phyloP scores from a whole-genome alignment of 2,113 vertebrate genomes.

The Chionodraco myersi region DNA sequence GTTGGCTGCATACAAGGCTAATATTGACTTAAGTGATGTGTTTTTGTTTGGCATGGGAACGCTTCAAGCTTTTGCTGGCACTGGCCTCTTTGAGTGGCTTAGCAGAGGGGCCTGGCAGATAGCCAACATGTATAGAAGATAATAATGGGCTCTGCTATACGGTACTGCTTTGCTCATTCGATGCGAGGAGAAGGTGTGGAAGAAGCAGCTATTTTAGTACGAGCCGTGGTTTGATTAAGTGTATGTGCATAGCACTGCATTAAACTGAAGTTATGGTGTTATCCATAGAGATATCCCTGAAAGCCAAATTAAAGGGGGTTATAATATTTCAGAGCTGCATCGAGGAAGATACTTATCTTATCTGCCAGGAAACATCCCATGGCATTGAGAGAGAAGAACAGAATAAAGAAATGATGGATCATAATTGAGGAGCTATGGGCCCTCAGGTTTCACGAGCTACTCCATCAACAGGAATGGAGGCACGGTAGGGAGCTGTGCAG shows the following conservation, averaged over 20 bases:
- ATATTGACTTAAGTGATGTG: slow-evolving; percentile 76
- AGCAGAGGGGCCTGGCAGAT: slow-evolving; percentile 61
- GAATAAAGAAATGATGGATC: slow-evolving; percentile 39
- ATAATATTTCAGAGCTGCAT: slow-evolving; percentile 1
- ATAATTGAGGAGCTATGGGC: slow-evolving; percentile 33
- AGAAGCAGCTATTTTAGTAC: slow-evolving; percentile 1
- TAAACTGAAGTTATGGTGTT: slow-evolving; percentile 11
- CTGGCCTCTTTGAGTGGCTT: slow-evolving; percentile 65
- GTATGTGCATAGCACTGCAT: neutral
- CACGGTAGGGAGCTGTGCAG: slow-evolving; percentile 16
- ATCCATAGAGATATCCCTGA: slow-evolving; percentile 6
- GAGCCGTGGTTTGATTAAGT: slow-evolving; percentile 7
- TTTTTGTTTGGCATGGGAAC: slow-evolving; percentile 73
- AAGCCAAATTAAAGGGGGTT: slow-evolving; percentile 42
- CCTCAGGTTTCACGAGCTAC: slow-evolving; percentile 31
- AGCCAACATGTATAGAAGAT: slow-evolving; percentile 60
- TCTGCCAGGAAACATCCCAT: slow-evolving; percentile 24
- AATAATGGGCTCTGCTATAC: slow-evolving; percentile 57
- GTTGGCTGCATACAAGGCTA: slow-evolving; percentile 66
- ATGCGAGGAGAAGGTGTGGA: slow-evolving; percentile 11
- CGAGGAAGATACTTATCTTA: slow-evolving; percentile 13
- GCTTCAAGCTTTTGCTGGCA: slow-evolving; percentile 51
- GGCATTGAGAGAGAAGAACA: slow-evolving; percentile 29
- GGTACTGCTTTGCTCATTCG: slow-evolving; percentile 25
- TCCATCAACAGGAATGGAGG: slow-evolving; percentile 44